Conservation (phyloP, 2,797 vertebrate genomes). For the Oophaga sylvatica region DNA sequence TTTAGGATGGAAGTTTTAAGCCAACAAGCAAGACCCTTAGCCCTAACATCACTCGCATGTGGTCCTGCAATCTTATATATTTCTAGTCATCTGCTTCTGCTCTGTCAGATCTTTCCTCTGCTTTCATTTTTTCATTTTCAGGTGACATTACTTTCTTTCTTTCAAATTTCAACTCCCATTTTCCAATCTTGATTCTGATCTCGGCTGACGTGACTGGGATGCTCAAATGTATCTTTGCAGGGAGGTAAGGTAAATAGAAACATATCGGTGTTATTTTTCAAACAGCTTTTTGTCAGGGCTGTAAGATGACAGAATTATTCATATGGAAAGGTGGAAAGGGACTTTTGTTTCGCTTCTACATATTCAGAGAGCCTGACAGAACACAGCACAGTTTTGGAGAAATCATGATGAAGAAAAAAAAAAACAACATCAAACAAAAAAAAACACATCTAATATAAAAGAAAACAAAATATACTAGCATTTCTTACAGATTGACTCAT, state of each 20-base stretch:
- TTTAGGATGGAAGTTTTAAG: slow-evolving; percentile 66
- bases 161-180: slow-evolving; percentile 60
- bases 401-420: slow-evolving; percentile 49
- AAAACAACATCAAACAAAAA: not conserved
- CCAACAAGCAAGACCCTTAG: slow-evolving; percentile 66
- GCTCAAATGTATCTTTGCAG: slow-evolving; percentile 46
- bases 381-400: slow-evolving; percentile 46
- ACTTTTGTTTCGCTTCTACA: slow-evolving; percentile 53
- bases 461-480: slow-evolving; percentile 2
- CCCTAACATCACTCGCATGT: slow-evolving; percentile 46
- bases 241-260: slow-evolving; percentile 54
- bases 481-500: slow-evolving; percentile 30
- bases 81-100: slow-evolving; percentile 44
- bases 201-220: slow-evolving; percentile 58
- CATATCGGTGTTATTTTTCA: slow-evolving; percentile 62
- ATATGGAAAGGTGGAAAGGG: not conserved
- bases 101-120: slow-evolving; percentile 60
- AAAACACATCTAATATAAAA: slow-evolving; percentile 40
- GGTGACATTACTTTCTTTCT: slow-evolving; percentile 62
- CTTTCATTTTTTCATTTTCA: slow-evolving; percentile 59
- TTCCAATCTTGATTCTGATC: slow-evolving; percentile 61
- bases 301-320: slow-evolving; percentile 56
- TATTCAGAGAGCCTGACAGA: slow-evolving; percentile 54
- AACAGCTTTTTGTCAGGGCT: not conserved
- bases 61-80: slow-evolving; percentile 51